phyloP scores from a whole-genome alignment of 2,888 invertebrate species.

The Agrochola lota region DNA sequence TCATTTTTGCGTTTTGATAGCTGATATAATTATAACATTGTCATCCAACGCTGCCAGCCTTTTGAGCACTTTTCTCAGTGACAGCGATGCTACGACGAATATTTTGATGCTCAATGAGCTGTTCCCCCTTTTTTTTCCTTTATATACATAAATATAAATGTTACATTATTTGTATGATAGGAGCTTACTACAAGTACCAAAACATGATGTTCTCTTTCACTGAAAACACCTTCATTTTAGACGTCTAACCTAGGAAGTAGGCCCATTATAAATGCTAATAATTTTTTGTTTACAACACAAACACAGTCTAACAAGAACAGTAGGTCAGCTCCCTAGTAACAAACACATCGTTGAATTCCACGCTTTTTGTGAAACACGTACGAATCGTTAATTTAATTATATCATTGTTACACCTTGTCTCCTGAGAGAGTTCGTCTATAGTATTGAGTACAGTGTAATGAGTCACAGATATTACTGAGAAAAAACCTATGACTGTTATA shows the following conservation, averaged over 20 bases:
- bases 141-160: no score
- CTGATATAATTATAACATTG: no score
- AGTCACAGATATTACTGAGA: constrained; percentile 12
- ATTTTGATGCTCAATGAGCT: no score
- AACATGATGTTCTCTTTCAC: not conserved
- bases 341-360: constrained; percentile 47
- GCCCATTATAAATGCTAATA: constrained; percentile 15
- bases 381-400: constrained; percentile 63
- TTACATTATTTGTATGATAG: not conserved
- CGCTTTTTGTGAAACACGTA: constrained; percentile 57
- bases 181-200: not conserved
- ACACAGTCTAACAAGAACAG: constrained; percentile 40
- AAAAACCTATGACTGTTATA: not conserved
- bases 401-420: constrained; percentile 63
- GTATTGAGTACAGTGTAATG: constrained; percentile 57
- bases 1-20: not conserved
- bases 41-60: no score
- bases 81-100: no score
- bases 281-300: constrained; percentile 44
- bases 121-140: no score
- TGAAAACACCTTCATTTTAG: not conserved
- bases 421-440: constrained; percentile 44
- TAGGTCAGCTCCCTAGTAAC: constrained; percentile 56
- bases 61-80: no score
- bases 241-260: not conserved